A percentile compares a stretch with the other conserved stretches of the same genome.
phyloP scores from a whole-genome alignment of 2,797 vertebrate genomes.

The Botia kubotai region DNA sequence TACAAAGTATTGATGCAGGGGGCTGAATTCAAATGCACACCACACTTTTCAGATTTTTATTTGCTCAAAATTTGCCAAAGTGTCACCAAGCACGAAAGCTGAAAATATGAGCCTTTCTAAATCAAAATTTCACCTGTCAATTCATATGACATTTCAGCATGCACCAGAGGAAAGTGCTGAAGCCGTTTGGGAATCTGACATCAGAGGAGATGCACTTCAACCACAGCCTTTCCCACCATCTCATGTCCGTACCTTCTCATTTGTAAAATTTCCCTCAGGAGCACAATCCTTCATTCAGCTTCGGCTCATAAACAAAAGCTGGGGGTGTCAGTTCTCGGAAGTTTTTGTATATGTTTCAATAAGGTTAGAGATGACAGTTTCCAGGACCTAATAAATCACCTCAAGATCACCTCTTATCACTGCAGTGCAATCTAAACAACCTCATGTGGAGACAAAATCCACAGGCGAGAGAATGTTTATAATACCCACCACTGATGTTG shows the following conservation, averaged over 20 bases:
- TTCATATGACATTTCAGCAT: constrained; percentile 31
- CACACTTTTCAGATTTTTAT: no score
- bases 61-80: not conserved
- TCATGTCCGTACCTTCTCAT: constrained; percentile 14
- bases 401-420: constrained; percentile 18
- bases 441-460: not conserved
- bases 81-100: constrained; percentile 20
- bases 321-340: not conserved
- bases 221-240: constrained; percentile 21
- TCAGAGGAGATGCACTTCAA: constrained; percentile 13
- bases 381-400: constrained; percentile 16
- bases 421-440: constrained; percentile 6
- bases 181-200: constrained; percentile 27
- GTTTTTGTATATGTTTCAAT: constrained; percentile 1
- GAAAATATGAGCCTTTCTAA: not conserved
- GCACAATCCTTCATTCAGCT: constrained; percentile 14
- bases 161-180: constrained; percentile 2
- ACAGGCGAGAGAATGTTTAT: not conserved
- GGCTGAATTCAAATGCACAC: no score
- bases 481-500: not conserved
- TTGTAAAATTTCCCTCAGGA: constrained; percentile 45
- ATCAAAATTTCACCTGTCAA: constrained; percentile 38
- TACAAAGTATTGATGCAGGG: no score
- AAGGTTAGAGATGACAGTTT: constrained; percentile 7
- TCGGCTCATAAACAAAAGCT: not conserved